These are phyloP conservation scores for Berghia stephanieae DNA, from an alignment of 1,140 invertebrate genomes.

Conservation along the genomic window DNA sequence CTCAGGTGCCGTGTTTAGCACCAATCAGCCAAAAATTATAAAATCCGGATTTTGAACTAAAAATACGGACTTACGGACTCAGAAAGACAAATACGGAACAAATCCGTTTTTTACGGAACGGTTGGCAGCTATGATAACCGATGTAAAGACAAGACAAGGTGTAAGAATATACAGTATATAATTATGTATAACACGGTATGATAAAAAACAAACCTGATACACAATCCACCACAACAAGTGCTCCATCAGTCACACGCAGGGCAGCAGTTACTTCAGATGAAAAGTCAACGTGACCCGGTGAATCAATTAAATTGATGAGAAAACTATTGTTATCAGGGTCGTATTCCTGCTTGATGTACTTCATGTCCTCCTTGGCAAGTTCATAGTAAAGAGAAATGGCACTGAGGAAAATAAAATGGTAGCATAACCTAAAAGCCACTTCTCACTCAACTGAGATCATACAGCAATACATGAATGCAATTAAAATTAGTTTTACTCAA, in stretches of 20 bases:
- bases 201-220: conserved; percentile 82
- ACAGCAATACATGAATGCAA: neutral
- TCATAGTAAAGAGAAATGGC: conserved; percentile 99
- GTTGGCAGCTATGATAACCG: no score
- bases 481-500: neutral
- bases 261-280: conserved; percentile 99
- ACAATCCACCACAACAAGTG: conserved; percentile 99
- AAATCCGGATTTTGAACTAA: no score
- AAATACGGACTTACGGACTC: no score
- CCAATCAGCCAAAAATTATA: no score
- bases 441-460: neutral
- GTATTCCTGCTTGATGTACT: conserved; percentile 84
- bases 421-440: no score
- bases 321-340: conserved; percentile 87
- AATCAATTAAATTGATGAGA: conserved; percentile 99
- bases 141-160: no score
- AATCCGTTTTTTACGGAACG: no score
- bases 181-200: no score
- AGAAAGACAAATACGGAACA: no score
- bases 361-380: conserved; percentile 88
- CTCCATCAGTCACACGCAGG: conserved; percentile 98
- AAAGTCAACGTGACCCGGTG: conserved; percentile 99
- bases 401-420: conserved; percentile 70
- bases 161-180: no score
- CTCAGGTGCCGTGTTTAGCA: no score